Conservation (phyloP, 2,888 invertebrate genomes). For the Zaprionus obscuricornis region DNA sequence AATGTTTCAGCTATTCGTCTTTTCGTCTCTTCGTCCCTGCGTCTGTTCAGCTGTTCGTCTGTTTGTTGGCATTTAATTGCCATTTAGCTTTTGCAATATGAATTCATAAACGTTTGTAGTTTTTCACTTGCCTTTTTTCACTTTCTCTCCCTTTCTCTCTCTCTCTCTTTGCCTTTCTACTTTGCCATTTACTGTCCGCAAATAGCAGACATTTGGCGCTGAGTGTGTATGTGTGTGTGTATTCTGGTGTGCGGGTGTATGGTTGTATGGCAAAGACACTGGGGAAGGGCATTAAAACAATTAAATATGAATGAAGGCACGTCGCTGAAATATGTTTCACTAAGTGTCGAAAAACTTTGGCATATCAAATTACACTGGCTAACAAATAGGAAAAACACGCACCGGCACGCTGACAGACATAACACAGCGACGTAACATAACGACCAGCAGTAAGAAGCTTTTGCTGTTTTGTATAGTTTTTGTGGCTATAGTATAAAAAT, state of each 20-base stretch:
- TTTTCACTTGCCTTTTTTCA: slow-evolving; percentile 26
- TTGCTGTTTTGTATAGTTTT: too few relatives aligned
- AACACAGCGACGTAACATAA: slow-evolving; percentile 6
- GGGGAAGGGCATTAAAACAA: slow-evolving; percentile 50
- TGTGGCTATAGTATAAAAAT: slow-evolving; percentile 16
- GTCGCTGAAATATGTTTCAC: slow-evolving; percentile 63
- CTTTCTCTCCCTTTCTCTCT: too few relatives aligned
- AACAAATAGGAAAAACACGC: slow-evolving; percentile 27
- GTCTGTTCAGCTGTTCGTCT: neutral
- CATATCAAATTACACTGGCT: slow-evolving; percentile 59
- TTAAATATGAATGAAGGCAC: slow-evolving; percentile 62
- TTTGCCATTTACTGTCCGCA: neutral
- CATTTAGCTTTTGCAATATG: slow-evolving; percentile 34
- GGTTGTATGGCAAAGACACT: too few relatives aligned
- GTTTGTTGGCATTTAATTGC: slow-evolving; percentile 26
- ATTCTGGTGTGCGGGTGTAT: too few relatives aligned
- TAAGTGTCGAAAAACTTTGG: slow-evolving; percentile 64
- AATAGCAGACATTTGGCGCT: slow-evolving; percentile 28
- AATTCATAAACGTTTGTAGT: slow-evolving; percentile 47
- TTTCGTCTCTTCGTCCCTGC: too few relatives aligned
- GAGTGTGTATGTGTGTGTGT: slow-evolving; percentile 2
- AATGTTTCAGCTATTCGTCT: neutral
- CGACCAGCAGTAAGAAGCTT: too few relatives aligned
- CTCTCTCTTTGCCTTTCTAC: slow-evolving; percentile 8
- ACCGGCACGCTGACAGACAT: slow-evolving; percentile 10